Percentiles rank a stretch among this genome's conserved stretches.
Conservation (phyloP, 2,797 vertebrate species). For the Silurus aristotelis region DNA sequence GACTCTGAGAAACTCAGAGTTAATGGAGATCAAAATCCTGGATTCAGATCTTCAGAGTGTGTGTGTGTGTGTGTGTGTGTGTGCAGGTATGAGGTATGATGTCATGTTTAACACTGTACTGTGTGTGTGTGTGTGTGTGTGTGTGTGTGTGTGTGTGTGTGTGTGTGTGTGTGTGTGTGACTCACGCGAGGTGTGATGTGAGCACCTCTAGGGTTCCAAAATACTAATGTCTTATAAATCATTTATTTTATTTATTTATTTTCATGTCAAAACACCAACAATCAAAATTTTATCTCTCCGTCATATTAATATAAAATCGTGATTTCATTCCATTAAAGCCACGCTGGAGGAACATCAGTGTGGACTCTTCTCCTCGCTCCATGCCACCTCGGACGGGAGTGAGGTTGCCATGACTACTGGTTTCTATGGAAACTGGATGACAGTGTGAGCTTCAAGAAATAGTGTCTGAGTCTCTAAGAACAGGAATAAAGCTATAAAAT, state of each 20-base stretch:
- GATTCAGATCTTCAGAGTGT: no score
- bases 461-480: constrained; percentile 45
- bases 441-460: constrained; percentile 53
- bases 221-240: neutral
- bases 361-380: constrained; percentile 14
- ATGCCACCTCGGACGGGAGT: constrained; percentile 35
- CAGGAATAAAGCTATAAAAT: constrained; percentile 12
- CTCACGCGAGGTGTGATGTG: neutral
- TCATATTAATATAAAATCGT: no score
- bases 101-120: neutral
- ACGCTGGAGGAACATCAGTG: neutral
- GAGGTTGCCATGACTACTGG: constrained; percentile 55
- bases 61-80: no score
- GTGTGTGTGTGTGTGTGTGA: neutral
- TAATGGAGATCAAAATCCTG: no score
- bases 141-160: no score
- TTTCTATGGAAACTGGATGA: constrained; percentile 57
- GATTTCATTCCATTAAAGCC: neutral
- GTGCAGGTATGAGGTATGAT: neutral
- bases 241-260: no score
- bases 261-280: no score
- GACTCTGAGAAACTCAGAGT: no score
- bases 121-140: neutral
- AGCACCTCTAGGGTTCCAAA: neutral
- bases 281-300: no score